Evolutionary conservation across 2,797 vertebrate genomes (phyloP).

Genomic region (Odontamblyopus lacepedii): DNA sequence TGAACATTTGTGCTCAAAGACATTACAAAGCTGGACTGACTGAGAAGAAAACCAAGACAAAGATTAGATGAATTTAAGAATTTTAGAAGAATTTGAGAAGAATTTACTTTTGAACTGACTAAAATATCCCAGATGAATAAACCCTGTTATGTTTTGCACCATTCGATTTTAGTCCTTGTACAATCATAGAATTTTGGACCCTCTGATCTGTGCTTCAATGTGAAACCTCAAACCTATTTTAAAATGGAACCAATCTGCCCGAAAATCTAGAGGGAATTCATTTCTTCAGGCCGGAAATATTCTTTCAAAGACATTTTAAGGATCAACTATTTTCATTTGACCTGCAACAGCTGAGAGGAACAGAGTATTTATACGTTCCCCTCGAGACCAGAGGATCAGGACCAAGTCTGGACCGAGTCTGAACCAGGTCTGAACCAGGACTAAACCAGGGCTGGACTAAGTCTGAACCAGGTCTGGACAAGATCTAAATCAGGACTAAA

Average conservation of each 20-base stretch:
- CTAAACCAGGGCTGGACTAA: too few relatives aligned
- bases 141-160: too few relatives aligned
- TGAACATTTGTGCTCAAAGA: too few relatives aligned
- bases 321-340: not conserved
- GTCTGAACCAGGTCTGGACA: too few relatives aligned
- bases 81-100: not conserved
- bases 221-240: not conserved
- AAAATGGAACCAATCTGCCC: not conserved
- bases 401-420: not conserved
- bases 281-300: not conserved
- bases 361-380: slow-evolving; percentile 22
- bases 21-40: too few relatives aligned
- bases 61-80: not conserved
- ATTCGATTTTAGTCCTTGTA: not conserved
- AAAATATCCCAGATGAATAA: not conserved
- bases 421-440: not conserved
- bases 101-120: too few relatives aligned
- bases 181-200: too few relatives aligned
- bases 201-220: too few relatives aligned
- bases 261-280: not conserved
- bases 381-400: not conserved
- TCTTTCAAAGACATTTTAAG: not conserved
- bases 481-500: not conserved
- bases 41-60: too few relatives aligned
- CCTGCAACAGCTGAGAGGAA: not conserved